Conservation (phyloP, 2,888 invertebrate species). For the Amphipoea lucens region DNA sequence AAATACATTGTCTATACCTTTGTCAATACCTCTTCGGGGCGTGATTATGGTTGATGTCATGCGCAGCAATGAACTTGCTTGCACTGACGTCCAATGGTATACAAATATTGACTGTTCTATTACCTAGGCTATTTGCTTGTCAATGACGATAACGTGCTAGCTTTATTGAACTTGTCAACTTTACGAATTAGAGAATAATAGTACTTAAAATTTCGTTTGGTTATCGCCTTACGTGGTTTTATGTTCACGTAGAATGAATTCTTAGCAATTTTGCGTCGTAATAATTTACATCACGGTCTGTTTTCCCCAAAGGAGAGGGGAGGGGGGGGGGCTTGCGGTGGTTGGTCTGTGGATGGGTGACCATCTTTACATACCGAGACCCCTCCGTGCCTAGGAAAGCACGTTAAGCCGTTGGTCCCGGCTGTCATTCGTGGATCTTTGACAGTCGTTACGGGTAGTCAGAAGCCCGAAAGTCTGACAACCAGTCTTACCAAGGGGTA, state of each 20-base stretch:
- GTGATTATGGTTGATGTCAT: slow-evolving; percentile 4
- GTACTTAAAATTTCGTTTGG: background rate
- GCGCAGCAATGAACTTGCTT: slow-evolving; percentile 23
- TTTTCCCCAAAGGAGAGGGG: too few species aligned
- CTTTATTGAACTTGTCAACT: slow-evolving; percentile 20
- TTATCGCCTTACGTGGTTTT: background rate
- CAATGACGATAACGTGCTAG: background rate
- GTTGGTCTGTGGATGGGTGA: too few species aligned
- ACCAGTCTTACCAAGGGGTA: too few species aligned
- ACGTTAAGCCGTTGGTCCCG: too few species aligned
- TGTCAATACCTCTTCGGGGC: background rate
- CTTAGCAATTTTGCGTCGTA: slow-evolving; percentile 1
- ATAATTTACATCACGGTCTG: background rate
- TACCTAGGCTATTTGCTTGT: slow-evolving; percentile 19
- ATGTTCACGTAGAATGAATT: background rate
- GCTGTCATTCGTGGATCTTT: too few species aligned
- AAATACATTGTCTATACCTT: background rate
- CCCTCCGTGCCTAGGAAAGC: too few species aligned
- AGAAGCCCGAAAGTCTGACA: too few species aligned
- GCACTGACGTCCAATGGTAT: background rate
- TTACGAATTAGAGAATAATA: slow-evolving; percentile 16
- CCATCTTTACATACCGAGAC: too few species aligned
- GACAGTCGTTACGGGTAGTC: too few species aligned
- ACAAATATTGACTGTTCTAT: slow-evolving; percentile 27
- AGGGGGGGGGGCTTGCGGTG: too few species aligned